Evolutionary conservation across 2,888 invertebrate species (phyloP), one percentile per base, ranked within the genome.

Genomic region (Clistopyga incitator): DNA sequence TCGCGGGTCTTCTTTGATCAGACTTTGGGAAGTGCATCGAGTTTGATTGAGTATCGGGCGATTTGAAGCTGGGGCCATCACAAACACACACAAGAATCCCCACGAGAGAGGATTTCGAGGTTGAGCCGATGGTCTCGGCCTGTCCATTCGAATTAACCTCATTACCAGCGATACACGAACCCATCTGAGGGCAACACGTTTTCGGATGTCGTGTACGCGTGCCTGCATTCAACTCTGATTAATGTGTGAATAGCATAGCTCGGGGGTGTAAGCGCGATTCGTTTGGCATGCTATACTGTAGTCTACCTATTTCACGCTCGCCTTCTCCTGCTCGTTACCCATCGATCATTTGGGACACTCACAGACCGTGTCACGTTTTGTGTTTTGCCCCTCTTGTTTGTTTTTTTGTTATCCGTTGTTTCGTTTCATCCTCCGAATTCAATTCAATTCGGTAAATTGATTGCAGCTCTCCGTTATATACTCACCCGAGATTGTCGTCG

Each of bases 401-500:
- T 59, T 67, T 3, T 29, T 10, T 38, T 59, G 3, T 59, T 67
- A n/a, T n/a, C n/a, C n/a, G n/a, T 72, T 52, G 52, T 45, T 20
- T 42, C 18, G 15, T 59, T 70, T 61, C n/a, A 3, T n/a, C 61
- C 25, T 29, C 8, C 56, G n/a, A n/a, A n/a, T n/a, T n/a, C n/a
- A 42, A 23, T 78, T 74, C 61, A 59, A 77, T 59, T 74, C 4
- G 6, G 54, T 18, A 45, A 47, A 77, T 77, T 47, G 45, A 61
- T 54, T 25, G 50, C n/a, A 67, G 13, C 25, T 50, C 13, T 13
- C 38, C 3, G 13, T 38, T 42, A 45, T 38, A 38, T 75, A 88
- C 95, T 93, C 92, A 96, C 96, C 95, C 94, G 87, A 94, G 93
- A 86, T 95, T 95, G 87, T 96, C 96, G 88, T 96, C 96, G 78